phyloP scores from a whole-genome alignment of 2,113 vertebrate species.

The Hypomesus transpacificus region DNA sequence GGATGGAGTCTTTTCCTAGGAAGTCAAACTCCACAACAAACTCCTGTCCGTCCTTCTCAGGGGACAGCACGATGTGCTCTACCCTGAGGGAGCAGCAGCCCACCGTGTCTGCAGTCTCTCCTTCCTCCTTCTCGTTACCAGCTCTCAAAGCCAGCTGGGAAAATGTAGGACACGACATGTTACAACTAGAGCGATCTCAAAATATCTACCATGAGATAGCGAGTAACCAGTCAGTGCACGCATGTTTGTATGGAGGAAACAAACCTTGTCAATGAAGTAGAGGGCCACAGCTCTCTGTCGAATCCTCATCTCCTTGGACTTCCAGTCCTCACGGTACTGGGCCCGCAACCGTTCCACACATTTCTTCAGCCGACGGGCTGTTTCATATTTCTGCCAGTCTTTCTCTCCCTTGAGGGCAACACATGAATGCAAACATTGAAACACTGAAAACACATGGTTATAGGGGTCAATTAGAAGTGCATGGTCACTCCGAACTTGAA shows the following conservation, averaged over 20 bases:
- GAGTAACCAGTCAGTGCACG: not conserved
- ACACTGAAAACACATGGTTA: too few relatives aligned
- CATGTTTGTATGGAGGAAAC: not conserved
- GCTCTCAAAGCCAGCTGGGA: constrained; percentile 93
- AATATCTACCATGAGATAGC: not conserved
- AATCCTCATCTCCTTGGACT: constrained; percentile 97
- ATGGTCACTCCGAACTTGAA: too few relatives aligned
- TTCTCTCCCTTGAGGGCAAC: constrained; percentile 85
- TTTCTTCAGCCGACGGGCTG: constrained; percentile 88
- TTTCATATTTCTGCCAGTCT: constrained; percentile 98
- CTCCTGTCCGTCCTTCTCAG: constrained; percentile 90
- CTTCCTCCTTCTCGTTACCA: constrained; percentile 98
- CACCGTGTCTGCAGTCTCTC: constrained; percentile 94
- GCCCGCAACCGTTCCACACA: constrained; percentile 89
- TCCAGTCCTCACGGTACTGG: constrained; percentile 95
- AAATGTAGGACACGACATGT: constrained; percentile 17
- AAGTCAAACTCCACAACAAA: constrained; percentile 97
- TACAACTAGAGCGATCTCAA: not conserved
- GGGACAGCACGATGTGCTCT: constrained; percentile 90
- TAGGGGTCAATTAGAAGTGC: too few relatives aligned
- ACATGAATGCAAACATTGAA: not conserved
- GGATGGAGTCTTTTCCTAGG: constrained; percentile 96
- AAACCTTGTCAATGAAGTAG: constrained; percentile 97
- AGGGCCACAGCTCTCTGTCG: constrained; percentile 92
- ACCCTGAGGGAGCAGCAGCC: constrained; percentile 96